A percentile compares a stretch with the other conserved stretches of the same genome.
Evolutionary conservation across 2,797 vertebrate species (phyloP).

Genomic region (Chiloscyllium punctatum): DNA sequence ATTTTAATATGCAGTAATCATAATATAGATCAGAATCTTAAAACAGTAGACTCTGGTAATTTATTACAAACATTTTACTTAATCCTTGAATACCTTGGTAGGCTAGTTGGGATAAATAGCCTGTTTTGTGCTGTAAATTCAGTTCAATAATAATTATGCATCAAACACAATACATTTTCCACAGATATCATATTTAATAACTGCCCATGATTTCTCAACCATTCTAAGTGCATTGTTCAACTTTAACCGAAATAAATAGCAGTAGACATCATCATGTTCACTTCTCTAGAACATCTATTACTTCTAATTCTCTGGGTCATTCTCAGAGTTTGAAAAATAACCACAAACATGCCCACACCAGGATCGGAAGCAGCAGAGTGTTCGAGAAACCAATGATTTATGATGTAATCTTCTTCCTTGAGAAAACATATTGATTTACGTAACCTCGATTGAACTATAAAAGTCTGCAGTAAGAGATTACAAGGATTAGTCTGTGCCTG

Average conservation of each 20-base stretch:
- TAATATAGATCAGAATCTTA: not conserved
- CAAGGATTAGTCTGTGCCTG: constrained; percentile 32
- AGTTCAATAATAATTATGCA: not conserved
- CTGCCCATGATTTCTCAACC: not conserved
- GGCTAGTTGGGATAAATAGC: not conserved
- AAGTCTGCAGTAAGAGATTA: constrained; percentile 41
- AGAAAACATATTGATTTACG: constrained; percentile 75
- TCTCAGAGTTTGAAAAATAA: not conserved
- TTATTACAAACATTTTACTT: not conserved
- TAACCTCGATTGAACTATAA: constrained; percentile 39
- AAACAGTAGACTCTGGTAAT: not conserved
- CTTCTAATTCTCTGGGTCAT: not conserved
- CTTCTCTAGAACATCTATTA: not conserved
- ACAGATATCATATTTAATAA: not conserved
- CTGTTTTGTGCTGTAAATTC: not conserved
- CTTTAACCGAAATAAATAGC: not conserved
- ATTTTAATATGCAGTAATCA: not conserved
- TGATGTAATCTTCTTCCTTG: constrained; percentile 63
- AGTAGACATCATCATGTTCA: not conserved
- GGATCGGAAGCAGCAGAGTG: constrained; percentile 53
- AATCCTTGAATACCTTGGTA: not conserved
- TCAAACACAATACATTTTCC: not conserved
- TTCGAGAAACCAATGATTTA: constrained; percentile 79
- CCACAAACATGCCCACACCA: not conserved
- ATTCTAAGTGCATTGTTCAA: not conserved